Conservation (phyloP, 2,113 vertebrate genomes). For the Corythoichthys haematopterus region DNA sequence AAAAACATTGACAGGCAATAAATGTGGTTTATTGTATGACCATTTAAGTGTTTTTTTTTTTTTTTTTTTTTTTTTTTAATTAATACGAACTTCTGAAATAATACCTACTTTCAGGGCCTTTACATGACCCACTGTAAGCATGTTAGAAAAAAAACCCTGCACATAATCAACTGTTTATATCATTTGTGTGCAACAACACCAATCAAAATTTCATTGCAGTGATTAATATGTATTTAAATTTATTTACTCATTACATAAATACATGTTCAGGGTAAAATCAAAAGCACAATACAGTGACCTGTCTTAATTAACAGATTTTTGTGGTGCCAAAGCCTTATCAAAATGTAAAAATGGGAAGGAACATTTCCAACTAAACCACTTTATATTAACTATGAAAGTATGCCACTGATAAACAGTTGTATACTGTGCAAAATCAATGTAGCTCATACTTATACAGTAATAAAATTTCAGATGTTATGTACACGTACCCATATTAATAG, state of each 20-base stretch:
- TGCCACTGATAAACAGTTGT: background rate
- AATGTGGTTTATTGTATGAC: background rate
- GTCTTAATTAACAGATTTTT: no score
- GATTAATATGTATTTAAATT: no score
- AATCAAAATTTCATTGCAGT: no score
- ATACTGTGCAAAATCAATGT: background rate
- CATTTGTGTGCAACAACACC: no score
- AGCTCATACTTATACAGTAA: background rate
- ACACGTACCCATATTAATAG: background rate
- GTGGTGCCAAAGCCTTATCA: background rate
- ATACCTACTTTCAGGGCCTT: background rate
- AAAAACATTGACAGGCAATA: constrained; percentile 5
- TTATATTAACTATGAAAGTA: background rate
- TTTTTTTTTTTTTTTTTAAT: background rate
- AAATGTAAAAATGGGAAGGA: background rate
- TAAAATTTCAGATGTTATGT: no score
- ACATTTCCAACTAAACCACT: background rate
- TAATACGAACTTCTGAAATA: no score
- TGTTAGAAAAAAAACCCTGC: no score
- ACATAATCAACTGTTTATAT: no score
- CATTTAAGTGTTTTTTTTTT: background rate
- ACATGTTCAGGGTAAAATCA: no score
- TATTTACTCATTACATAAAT: no score
- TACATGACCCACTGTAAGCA: no score
- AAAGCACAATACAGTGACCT: no score